Evolutionary conservation across 2,113 vertebrate species (phyloP).

Genomic region (Gallinago jamesoni): DNA sequence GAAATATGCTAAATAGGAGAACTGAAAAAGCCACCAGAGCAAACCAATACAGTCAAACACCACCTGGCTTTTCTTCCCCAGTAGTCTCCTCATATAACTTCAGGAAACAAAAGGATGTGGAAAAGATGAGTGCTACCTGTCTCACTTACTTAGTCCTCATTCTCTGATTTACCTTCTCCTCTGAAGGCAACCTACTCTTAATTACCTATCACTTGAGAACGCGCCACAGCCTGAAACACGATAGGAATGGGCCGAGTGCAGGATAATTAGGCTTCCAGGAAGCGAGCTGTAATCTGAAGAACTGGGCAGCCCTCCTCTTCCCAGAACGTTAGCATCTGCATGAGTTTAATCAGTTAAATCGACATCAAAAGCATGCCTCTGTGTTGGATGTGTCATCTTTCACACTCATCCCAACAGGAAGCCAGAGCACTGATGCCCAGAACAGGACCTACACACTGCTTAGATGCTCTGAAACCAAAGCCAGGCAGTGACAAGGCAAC

Average conservation of each 20-base stretch:
- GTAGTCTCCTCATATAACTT: background rate
- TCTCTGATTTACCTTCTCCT: background rate
- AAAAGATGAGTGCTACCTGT: background rate
- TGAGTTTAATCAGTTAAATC: background rate
- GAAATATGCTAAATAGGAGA: background rate
- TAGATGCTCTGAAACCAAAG: background rate
- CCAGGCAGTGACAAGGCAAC: background rate
- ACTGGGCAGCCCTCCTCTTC: background rate
- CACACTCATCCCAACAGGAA: background rate
- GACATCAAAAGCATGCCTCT: background rate
- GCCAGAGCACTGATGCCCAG: background rate
- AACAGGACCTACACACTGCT: background rate
- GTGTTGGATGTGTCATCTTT: background rate
- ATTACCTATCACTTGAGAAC: background rate
- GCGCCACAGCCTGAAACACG: fast-evolving
- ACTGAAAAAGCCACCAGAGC: background rate
- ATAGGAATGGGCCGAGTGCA: background rate
- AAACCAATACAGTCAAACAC: background rate
- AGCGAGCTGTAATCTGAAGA: background rate
- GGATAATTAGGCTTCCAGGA: background rate
- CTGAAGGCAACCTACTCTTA: background rate
- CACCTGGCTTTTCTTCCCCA: background rate
- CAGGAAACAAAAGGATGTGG: background rate
- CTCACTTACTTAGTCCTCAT: background rate
- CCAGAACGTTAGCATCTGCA: background rate